Percentiles rank a stretch among this genome's conserved stretches.
phyloP scores from a whole-genome alignment of 1,140 invertebrate species.

The Orchesella cincta region DNA sequence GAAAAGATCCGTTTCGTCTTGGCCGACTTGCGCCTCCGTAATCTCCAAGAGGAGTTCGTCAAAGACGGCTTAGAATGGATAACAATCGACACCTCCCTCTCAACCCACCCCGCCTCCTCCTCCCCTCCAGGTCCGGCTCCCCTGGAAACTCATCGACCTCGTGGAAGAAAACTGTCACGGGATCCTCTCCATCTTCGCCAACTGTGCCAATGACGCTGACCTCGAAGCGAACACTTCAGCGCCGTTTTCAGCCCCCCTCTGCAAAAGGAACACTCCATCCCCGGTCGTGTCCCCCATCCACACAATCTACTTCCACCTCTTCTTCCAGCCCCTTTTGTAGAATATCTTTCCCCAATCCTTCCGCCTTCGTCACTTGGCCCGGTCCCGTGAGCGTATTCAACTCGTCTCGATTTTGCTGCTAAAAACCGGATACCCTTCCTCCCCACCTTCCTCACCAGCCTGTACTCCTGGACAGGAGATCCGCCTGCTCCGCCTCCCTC shows the following conservation, averaged over 20 bases:
- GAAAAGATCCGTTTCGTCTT: conserved; percentile 83
- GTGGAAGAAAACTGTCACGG: conserved; percentile 2
- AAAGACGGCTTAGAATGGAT: conserved; percentile 74
- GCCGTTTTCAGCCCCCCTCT: neutral
- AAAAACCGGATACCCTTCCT: conserved; percentile 11
- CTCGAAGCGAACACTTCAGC: neutral
- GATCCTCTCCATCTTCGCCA: neutral
- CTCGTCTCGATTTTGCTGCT: conserved; percentile 2
- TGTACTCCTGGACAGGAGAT: neutral
- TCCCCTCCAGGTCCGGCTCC: too few relatives aligned
- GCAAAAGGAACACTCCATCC: neutral
- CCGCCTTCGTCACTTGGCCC: conserved; percentile 18
- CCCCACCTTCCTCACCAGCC: conserved; percentile 17
- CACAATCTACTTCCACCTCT: neutral
- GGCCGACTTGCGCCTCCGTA: conserved; percentile 67
- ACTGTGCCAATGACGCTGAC: neutral
- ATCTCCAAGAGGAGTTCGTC: conserved; percentile 83
- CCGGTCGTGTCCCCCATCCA: too few relatives aligned
- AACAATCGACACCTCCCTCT: conserved; percentile 62
- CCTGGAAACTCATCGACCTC: conserved; percentile 2
- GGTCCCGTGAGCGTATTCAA: conserved; percentile 9
- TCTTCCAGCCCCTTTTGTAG: neutral
- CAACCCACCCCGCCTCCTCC: neutral
- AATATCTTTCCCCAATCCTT: conserved; percentile 11
- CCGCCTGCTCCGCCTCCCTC: conserved; percentile 15